These are phyloP conservation scores for Aethes cnicana DNA, from an alignment of 2,888 invertebrate genomes.

Conservation along the genomic window DNA sequence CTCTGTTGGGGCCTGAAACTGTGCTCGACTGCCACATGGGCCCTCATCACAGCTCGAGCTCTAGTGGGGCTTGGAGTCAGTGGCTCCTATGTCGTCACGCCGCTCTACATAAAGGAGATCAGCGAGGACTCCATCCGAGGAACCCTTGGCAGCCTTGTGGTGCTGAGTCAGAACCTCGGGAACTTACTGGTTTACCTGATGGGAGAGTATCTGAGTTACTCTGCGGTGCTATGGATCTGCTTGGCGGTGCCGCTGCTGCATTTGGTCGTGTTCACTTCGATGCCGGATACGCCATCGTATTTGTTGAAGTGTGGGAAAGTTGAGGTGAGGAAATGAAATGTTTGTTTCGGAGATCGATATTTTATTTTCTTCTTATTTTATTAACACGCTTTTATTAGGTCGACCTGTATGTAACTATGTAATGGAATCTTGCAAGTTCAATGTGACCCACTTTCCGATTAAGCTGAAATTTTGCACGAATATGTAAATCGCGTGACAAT, in stretches of 20 bases:
- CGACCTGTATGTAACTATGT: no score
- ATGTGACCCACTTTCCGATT: no score
- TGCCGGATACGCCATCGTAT: slow-evolving; percentile 76
- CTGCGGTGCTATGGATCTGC: slow-evolving; percentile 66
- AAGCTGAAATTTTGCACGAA: no score
- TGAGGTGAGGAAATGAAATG: slow-evolving; percentile 51
- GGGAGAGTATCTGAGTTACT: slow-evolving; percentile 70
- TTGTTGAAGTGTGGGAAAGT: slow-evolving; percentile 68
- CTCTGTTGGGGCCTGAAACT: slow-evolving; percentile 68
- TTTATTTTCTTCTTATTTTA: no score
- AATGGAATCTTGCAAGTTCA: no score
- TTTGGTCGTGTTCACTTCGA: slow-evolving; percentile 60
- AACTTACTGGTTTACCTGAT: slow-evolving; percentile 66
- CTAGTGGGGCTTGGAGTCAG: slow-evolving; percentile 69
- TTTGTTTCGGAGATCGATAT: no score
- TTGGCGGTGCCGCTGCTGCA: slow-evolving; percentile 67
- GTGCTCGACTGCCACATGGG: slow-evolving; percentile 71
- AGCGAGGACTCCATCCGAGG: slow-evolving; percentile 73
- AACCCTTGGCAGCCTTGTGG: slow-evolving; percentile 66
- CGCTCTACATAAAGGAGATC: slow-evolving; percentile 74
- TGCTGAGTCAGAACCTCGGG: slow-evolving; percentile 69
- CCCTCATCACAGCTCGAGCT: slow-evolving; percentile 66
- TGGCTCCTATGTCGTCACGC: slow-evolving; percentile 73
- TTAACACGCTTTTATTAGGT: no score
- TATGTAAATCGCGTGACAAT: no score